Evolutionary conservation across 2,888 invertebrate species (phyloP).

Genomic region (Oligia strigilis): DNA sequence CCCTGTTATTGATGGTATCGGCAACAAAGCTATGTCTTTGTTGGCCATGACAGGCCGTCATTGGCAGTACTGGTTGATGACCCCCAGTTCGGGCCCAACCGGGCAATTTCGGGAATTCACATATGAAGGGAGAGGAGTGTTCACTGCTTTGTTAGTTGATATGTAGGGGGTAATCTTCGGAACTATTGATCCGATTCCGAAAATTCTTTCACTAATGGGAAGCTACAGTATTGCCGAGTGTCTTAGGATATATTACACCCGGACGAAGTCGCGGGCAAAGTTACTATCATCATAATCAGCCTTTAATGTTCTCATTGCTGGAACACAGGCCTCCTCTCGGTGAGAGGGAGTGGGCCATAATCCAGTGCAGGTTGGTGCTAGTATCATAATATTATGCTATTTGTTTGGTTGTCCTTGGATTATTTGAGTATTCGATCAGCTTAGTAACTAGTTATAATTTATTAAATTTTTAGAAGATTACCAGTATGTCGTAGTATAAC

Average conservation of each 20-base stretch:
- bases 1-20: slow-evolving; percentile 48
- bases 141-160: not conserved
- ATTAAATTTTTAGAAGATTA: too few species aligned
- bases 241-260: too few species aligned
- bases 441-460: too few species aligned
- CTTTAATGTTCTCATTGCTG: too few species aligned
- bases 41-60: slow-evolving; percentile 33
- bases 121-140: not conserved
- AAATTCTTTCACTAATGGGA: not conserved
- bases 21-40: slow-evolving; percentile 42
- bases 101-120: not conserved
- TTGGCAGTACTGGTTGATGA: slow-evolving; percentile 39
- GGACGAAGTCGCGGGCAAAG: too few species aligned
- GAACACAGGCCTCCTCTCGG: too few species aligned
- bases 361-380: too few species aligned
- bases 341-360: too few species aligned
- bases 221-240: not conserved
- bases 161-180: not conserved
- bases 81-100: not conserved
- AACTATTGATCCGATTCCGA: not conserved
- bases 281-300: too few species aligned
- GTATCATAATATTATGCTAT: not conserved
- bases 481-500: not conserved
- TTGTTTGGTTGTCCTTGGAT: not conserved
- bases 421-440: not conserved